These are phyloP conservation scores for Bambusicola thoracicus DNA, from an alignment of 2,113 vertebrate genomes.

Conservation along the genomic window DNA sequence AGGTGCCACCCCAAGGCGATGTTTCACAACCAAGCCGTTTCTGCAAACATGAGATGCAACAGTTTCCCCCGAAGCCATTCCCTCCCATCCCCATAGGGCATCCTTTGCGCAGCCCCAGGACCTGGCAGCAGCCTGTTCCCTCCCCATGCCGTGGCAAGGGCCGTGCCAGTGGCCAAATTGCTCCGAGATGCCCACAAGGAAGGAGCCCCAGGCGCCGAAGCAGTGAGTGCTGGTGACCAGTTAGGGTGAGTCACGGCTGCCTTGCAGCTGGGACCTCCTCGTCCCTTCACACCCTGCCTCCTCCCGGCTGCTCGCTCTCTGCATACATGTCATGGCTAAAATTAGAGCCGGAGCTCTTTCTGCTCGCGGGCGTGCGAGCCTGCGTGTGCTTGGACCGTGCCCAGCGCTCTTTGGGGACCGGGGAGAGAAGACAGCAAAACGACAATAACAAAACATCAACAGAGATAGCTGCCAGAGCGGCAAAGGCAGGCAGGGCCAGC, in stretches of 20 bases:
- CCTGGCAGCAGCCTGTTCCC: not conserved
- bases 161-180: not conserved
- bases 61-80: not conserved
- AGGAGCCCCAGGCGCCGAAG: not conserved
- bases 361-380: not conserved
- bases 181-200: rapidly evolving
- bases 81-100: not conserved
- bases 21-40: not conserved
- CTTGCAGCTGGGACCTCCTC: not conserved
- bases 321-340: not conserved
- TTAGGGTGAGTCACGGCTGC: not conserved
- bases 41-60: not conserved
- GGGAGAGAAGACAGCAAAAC: not conserved
- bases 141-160: not conserved
- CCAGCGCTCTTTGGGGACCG: not conserved
- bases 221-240: not conserved
- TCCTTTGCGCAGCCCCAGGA: not conserved
- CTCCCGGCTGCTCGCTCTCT: not conserved
- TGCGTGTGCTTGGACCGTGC: not conserved
- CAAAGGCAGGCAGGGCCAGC: not conserved
- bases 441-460: not conserved
- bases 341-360: not conserved
- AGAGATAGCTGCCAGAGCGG: not conserved
- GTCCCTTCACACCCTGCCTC: constrained; percentile 4
- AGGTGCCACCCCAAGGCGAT: not conserved